A percentile compares a stretch with the other conserved stretches of the same genome.
phyloP scores from a whole-genome alignment of 2,797 vertebrate genomes.

The Sylvilagus floridanus region DNA sequence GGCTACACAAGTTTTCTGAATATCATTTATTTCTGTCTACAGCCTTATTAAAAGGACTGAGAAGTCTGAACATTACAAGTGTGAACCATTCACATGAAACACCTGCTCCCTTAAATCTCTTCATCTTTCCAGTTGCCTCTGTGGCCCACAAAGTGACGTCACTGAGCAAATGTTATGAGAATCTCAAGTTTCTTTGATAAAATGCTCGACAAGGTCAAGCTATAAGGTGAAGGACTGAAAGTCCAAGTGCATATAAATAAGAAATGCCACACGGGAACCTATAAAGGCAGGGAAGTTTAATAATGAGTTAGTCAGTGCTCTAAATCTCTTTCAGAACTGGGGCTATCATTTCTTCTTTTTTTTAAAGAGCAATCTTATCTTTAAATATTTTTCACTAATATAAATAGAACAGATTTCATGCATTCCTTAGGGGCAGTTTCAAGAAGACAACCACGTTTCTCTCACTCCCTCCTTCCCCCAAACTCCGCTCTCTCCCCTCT shows the following conservation, averaged over 20 bases:
- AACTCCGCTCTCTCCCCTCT: too few species aligned
- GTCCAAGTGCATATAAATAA: background rate
- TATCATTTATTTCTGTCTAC: slow-evolving; percentile 28
- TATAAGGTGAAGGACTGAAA: background rate
- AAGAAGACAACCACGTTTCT: too few species aligned
- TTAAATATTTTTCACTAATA: too few species aligned
- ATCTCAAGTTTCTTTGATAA: slow-evolving; percentile 6
- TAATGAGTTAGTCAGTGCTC: background rate
- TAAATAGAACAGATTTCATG: too few species aligned
- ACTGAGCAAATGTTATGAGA: background rate
- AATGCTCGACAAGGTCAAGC: slow-evolving; percentile 22
- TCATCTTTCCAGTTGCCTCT: background rate
- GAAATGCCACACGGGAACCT: background rate
- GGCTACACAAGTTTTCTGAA: background rate
- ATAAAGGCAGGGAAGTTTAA: slow-evolving; percentile 34
- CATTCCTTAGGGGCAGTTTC: too few species aligned
- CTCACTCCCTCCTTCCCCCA: too few species aligned
- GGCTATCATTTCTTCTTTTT: background rate
- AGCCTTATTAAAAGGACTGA: background rate
- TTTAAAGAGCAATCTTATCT: too few species aligned
- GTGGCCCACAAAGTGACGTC: background rate
- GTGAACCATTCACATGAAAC: background rate
- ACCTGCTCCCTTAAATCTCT: background rate
- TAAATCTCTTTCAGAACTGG: slow-evolving; percentile 21
- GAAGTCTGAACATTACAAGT: background rate